Evolutionary conservation across 2,113 vertebrate species (phyloP).

Genomic region (Bufo bufo): DNA sequence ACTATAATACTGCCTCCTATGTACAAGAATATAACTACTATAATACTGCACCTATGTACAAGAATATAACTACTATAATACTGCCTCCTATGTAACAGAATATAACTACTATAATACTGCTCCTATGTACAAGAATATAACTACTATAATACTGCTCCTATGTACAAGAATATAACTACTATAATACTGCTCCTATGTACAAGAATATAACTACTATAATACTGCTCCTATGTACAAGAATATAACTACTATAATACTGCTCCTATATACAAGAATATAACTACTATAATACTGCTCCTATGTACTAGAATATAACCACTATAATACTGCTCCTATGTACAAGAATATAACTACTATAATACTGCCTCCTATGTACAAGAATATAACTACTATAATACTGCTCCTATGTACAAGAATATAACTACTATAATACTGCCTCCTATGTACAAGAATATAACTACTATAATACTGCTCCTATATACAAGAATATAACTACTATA

Average conservation of each 20-base stretch:
- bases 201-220: conserved; percentile 6
- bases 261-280: conserved; percentile 1
- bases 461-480: neutral
- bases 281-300: neutral
- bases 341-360: conserved; percentile 10
- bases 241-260: conserved; percentile 16
- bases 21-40: neutral
- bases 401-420: no score
- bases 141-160: conserved; percentile 1
- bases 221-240: neutral
- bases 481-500: neutral
- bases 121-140: neutral
- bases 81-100: neutral
- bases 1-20: conserved; percentile 10
- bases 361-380: neutral
- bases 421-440: conserved; percentile 1
- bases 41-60: conserved; percentile 4
- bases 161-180: conserved; percentile 1
- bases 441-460: conserved; percentile 6
- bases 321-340: neutral
- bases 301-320: neutral
- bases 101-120: neutral
- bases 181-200: neutral
- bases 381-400: conserved; percentile 2
- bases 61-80: conserved; percentile 1